phyloP scores from a whole-genome alignment of 2,888 invertebrate genomes.

The Lobophora halterata region DNA sequence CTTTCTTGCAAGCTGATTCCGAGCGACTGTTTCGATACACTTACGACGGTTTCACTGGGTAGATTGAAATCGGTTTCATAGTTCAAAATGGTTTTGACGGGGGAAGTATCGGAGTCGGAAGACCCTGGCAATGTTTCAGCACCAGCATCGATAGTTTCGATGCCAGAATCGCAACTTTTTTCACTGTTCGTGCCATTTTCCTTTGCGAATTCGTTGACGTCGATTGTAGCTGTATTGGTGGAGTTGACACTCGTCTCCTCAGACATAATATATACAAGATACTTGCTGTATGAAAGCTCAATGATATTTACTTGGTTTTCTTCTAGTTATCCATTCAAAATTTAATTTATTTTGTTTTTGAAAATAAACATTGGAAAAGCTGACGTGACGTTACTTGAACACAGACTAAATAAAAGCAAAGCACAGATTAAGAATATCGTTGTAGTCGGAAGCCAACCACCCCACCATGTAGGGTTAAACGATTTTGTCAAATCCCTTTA shows the following conservation, averaged over 20 bases:
- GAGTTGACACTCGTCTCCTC: constrained; percentile 39
- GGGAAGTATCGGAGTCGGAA: constrained; percentile 45
- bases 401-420: too few relatives aligned
- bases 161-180: constrained; percentile 54
- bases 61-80: constrained; percentile 18
- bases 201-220: constrained; percentile 51
- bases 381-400: constrained; percentile 23
- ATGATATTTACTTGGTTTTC: constrained; percentile 31
- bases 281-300: constrained; percentile 35
- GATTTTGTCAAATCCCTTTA: too few relatives aligned
- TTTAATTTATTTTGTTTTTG: constrained; percentile 37
- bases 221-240: constrained; percentile 52
- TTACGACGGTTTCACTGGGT: constrained; percentile 1
- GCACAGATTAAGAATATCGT: too few relatives aligned
- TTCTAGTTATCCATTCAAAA: constrained; percentile 51
- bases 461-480: too few relatives aligned
- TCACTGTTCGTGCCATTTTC: constrained; percentile 49
- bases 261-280: constrained; percentile 49
- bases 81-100: constrained; percentile 35
- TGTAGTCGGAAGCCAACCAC: too few relatives aligned
- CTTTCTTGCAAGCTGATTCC: constrained; percentile 29
- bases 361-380: constrained; percentile 57
- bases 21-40: constrained; percentile 2
- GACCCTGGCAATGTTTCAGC: constrained; percentile 39
- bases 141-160: constrained; percentile 46